Base-by-base conservation (phyloP, 2,888 invertebrate genomes). In the Lamellibrachia columna region DNA sequence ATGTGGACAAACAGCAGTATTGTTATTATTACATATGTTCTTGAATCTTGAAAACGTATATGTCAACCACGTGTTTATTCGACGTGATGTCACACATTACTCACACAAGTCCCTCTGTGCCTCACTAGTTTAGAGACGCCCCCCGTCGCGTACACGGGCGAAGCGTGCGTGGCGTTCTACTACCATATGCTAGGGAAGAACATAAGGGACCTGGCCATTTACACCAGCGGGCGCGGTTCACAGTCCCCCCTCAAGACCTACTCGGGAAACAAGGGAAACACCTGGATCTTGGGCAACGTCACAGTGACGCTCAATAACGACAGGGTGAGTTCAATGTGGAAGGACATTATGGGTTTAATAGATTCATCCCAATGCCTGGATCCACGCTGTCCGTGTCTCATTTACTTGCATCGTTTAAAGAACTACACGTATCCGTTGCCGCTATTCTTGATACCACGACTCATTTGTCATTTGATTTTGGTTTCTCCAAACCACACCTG, bases 111-210 rank as follows among this genome's bases (percentile, higher is more conserved):
- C 90, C 90, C 4, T 91, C 4, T 52, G 4, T 91, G 91, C 22
- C 22, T 53, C 55, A 91, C 0, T 40, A 40, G 91, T 53, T 53
- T 92, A 7, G 90, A 90, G 53, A 90, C 92, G 53, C 90, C 90
- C 9, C 52, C 52, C 3, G 11, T 92, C 11, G 90, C 28, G n/a
- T 92, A 52, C 90, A 52, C 90, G 4, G 92, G 92, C n/a, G 55
- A 90, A 91, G 92, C 90, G 90, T 92, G 92, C 91, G 53, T 92
- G 3, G 91, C 92, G n/a, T 92, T 92, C 90, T 92, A 90, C 92
- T 92, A 92, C 92, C 52, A 90, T 55, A 92, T 92, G 92, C 52
- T 52, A 22, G 92, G 92, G 53, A 53, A 52, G 28, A 28, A 92
- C 90, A 40, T 92, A 1, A 11, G 60, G 40, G 75, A 90, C 15